Base-by-base conservation (phyloP, 1,140 invertebrate species). In the Listronotus bonariensis region DNA sequence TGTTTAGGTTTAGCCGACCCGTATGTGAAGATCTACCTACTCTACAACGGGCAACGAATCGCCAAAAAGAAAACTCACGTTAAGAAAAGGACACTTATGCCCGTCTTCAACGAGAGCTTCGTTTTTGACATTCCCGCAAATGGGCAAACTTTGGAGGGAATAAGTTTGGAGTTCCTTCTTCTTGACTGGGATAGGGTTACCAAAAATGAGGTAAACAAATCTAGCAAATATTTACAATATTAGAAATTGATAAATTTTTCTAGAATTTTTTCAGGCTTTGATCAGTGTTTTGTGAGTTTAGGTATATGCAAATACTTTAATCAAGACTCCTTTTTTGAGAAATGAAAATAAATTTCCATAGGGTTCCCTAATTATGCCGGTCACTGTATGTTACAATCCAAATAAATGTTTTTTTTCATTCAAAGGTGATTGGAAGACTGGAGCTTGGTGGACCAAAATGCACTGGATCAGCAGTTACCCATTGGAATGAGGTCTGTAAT, bases 21-120 rank as follows among this genome's bases (percentile, higher is more conserved):
- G 43, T 89, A 93, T 76, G 96, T 99, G 4, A 99, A 99, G 79
- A 95, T 99, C 75, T 98, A 99, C 81, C 83, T 99, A 69, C 83
- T 98, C 7, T 76, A 73, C 52, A 97, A 99, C 80, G 92, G 93
- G n/a, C 95, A 98, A 78, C 87, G 96, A 61, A 94, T 99, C 68
- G 93, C 94, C 42, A 99, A 99, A 83, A 98, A 98, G 85, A 99
- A 99, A 83, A 99, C 97, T 0, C 96, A 98, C 76, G 95, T 99
- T 20, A 98, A 98, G 84, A 99, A 98, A 78, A 87, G 95, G 34
- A 99, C 97, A 3, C 82, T 97, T 54, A 97, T 96, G 81, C 97
- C 97, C 0, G 95, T 99, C 48, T 99, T 98, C 82, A 99, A 99
- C 81, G 97, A 99, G 81, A 96, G 93, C 15, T 98, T 93, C 76